Base-by-base conservation (phyloP, 2,888 invertebrate species). In the Tiliacea aurago region DNA sequence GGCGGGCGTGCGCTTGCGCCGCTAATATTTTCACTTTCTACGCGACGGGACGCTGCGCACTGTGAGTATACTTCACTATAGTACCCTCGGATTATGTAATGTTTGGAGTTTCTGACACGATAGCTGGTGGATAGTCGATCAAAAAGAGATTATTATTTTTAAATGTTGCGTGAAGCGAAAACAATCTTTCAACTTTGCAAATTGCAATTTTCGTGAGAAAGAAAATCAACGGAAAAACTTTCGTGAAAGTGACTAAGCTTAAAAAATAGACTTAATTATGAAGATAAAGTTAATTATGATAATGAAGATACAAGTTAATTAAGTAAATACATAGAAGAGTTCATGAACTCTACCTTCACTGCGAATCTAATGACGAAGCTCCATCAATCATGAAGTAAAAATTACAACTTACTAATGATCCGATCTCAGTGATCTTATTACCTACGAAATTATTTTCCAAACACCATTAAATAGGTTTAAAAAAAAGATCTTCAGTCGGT, bases 1-100 rank as follows among this genome's bases (percentile, higher is more conserved):
- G 77, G 82, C 90, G 91, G 90, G 94, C 85, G 94, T 95, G 95
- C 93, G 90, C 89, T 83, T 84, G 90, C 88, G 90, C 88, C 90
- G 90, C 89, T 85, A 78, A 81, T 88, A 91, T 90, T 95, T 95
- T 95, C 95, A 94, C 95, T 95, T 95, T 95, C 95, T 93, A 93
- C 92, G 89, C 86, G 88, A 89, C 92, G 94, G 94, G 94, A 94
- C 93, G 91, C 89, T 89, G 87, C 88, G 85, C 84, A 91, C 91
- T 94, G 95, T 95, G 89, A 95, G 95, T 92, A 83, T 83, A 81
- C 84, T 85, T 79, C 55, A 51, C 77, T 73, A 51, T 78, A 84
- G 89, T 88, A 85, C 80, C 84, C 84, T 77, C 73, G 67, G 58
- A 74, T 88, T 90, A 89, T 86, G 84, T 88, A 87, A 90, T 80